A percentile compares a stretch with the other conserved stretches of the same genome.
phyloP scores from a whole-genome alignment of 2,113 vertebrate species.

The Thalassoma bifasciatum region DNA sequence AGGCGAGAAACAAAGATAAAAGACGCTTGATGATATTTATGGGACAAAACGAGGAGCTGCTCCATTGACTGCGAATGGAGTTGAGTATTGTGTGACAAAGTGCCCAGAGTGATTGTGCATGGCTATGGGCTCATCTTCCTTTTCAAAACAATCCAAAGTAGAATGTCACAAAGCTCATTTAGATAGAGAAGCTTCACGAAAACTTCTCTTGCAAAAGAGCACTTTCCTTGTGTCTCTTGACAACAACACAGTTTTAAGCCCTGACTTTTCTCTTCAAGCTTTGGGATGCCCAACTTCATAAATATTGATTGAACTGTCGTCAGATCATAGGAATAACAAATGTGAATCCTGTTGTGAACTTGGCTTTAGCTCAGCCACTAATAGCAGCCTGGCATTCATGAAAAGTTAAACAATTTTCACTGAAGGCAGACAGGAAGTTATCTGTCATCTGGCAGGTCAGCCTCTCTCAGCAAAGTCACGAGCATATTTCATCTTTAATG shows the following conservation, averaged over 20 bases:
- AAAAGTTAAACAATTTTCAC: constrained; percentile 46
- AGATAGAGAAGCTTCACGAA: constrained; percentile 19
- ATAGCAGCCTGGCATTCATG: constrained; percentile 18
- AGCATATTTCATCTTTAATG: constrained; percentile 63
- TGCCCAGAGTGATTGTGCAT: constrained; percentile 23
- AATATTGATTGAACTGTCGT: constrained; percentile 51
- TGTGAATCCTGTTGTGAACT: constrained; percentile 27
- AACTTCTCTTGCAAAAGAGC: constrained; percentile 32
- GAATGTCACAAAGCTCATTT: constrained; percentile 47
- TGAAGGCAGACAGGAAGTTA: constrained; percentile 40
- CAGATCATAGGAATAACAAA: constrained; percentile 60
- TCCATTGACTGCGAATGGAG: constrained; percentile 56
- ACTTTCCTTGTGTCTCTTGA: constrained; percentile 11
- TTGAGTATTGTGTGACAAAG: constrained; percentile 42
- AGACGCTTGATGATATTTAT: constrained; percentile 52
- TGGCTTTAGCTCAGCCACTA: constrained; percentile 31
- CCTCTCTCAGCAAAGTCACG: constrained; percentile 8
- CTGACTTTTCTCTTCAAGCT: constrained; percentile 15
- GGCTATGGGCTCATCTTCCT: constrained; percentile 38
- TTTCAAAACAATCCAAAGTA: constrained; percentile 38
- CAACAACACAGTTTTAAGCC: constrained; percentile 36
- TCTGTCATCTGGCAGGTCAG: constrained; percentile 45
- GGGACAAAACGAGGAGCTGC: constrained; percentile 52
- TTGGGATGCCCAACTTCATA: constrained; percentile 44
- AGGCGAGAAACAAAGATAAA: constrained; percentile 51